A percentile compares a stretch with the other conserved stretches of the same genome.
These are phyloP conservation scores for Drosophila insularis DNA, from an alignment of 1,140 invertebrate genomes.

Conservation along the genomic window DNA sequence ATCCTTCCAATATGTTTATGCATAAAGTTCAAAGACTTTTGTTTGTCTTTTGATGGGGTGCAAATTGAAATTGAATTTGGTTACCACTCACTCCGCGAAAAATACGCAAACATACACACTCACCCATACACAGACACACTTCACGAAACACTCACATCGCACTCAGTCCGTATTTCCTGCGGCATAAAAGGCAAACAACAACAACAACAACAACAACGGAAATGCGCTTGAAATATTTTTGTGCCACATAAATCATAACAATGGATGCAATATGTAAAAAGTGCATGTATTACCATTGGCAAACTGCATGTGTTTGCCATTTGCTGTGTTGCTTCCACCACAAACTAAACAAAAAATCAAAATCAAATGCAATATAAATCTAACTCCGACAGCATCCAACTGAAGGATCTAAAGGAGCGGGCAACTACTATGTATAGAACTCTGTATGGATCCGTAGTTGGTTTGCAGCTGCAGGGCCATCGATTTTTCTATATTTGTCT, in stretches of 20 bases:
- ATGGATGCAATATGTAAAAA: slow-evolving; percentile 71
- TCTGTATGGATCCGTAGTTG: background rate
- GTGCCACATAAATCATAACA: slow-evolving; percentile 77
- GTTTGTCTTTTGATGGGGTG: slow-evolving; percentile 77
- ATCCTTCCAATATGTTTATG: slow-evolving; percentile 65
- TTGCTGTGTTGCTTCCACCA: slow-evolving; percentile 19
- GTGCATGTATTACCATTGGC: slow-evolving; percentile 49
- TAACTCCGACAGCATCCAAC: slow-evolving; percentile 33
- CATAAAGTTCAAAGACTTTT: slow-evolving; percentile 76
- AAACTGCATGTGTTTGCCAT: slow-evolving; percentile 39
- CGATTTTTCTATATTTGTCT: slow-evolving; percentile 6
- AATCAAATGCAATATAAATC: slow-evolving; percentile 73
- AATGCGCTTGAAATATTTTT: slow-evolving; percentile 72
- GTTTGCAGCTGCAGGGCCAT: slow-evolving; percentile 5
- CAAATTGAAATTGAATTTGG: slow-evolving; percentile 77
- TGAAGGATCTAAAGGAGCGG: background rate
- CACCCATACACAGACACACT: background rate
- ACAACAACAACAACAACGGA: slow-evolving; percentile 41
- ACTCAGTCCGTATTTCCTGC: slow-evolving; percentile 11
- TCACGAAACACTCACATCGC: background rate
- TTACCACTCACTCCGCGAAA: slow-evolving; percentile 22
- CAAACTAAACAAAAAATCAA: slow-evolving; percentile 69
- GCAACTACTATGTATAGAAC: too few relatives aligned
- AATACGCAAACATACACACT: slow-evolving; percentile 8
- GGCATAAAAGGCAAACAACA: slow-evolving; percentile 53